A percentile compares a stretch with the other conserved stretches of the same genome.
Conservation (phyloP, 2,113 vertebrate genomes). For the Nothobranchius furzeri region DNA sequence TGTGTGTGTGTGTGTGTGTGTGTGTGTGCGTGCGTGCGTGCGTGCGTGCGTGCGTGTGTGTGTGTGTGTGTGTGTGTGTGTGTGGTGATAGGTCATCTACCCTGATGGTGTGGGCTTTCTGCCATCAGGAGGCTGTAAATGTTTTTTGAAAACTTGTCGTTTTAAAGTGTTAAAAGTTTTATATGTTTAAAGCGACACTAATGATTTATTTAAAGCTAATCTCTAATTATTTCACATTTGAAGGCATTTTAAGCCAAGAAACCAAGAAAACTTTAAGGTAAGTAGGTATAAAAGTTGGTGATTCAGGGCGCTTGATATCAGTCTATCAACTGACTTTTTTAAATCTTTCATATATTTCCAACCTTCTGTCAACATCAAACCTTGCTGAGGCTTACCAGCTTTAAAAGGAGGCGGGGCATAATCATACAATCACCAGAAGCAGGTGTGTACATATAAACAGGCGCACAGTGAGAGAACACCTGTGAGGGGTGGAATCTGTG, state of each 20-base stretch:
- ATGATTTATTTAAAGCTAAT: background rate
- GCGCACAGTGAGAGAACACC: conserved; percentile 17
- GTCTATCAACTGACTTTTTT: too few species aligned
- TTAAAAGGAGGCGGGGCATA: conserved; percentile 1
- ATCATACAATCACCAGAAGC: conserved; percentile 16
- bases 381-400: background rate
- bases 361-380: background rate
- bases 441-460: conserved; percentile 14
- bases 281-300: background rate
- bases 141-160: too few species aligned
- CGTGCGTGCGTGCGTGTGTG: too few species aligned
- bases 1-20: too few species aligned
- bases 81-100: too few species aligned
- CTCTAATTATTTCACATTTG: background rate
- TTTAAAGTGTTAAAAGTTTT: background rate
- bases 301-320: too few species aligned
- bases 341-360: background rate
- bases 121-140: too few species aligned
- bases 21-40: too few species aligned
- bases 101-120: too few species aligned
- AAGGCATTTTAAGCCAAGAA: background rate
- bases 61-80: too few species aligned
- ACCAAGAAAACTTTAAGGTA: background rate
- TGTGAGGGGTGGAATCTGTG: conserved; percentile 12
- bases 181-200: background rate